Evolutionary conservation across 2,888 invertebrate genomes (phyloP).

Genomic region (Onthophagus sagittarius): DNA sequence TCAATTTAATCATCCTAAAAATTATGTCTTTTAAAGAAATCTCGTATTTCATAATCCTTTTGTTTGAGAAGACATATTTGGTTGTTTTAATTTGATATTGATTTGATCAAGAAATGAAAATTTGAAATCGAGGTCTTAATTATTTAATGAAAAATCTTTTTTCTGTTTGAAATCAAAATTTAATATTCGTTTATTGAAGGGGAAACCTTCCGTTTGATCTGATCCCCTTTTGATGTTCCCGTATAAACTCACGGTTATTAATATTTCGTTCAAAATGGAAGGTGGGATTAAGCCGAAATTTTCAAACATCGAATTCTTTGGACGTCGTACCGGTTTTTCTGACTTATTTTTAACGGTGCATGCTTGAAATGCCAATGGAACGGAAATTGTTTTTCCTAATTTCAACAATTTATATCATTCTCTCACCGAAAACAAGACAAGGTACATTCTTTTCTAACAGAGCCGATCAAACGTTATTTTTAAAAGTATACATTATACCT

Average conservation of each 20-base stretch:
- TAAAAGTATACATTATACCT: constrained; percentile 8
- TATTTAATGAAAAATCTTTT: no score
- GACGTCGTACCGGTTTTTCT: not conserved
- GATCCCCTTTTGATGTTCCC: not conserved
- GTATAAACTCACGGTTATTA: not conserved
- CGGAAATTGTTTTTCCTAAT: not conserved
- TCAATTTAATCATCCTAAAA: no score
- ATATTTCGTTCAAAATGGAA: not conserved
- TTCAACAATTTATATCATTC: no score
- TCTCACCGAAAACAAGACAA: no score
- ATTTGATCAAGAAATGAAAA: no score
- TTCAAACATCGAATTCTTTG: not conserved
- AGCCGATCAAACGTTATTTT: not conserved
- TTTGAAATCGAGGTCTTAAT: no score
- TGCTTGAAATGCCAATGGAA: not conserved
- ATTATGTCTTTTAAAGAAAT: no score
- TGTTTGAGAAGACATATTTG: no score
- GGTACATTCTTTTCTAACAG: no score
- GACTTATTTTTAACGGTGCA: not conserved
- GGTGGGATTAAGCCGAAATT: not conserved
- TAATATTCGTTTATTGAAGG: not conserved
- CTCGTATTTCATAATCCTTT: no score
- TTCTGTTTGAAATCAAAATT: not conserved
- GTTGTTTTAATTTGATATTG: no score
- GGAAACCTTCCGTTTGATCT: not conserved